Evolutionary conservation across 2,888 invertebrate species (phyloP).

Genomic region (Mesoligia furuncula): DNA sequence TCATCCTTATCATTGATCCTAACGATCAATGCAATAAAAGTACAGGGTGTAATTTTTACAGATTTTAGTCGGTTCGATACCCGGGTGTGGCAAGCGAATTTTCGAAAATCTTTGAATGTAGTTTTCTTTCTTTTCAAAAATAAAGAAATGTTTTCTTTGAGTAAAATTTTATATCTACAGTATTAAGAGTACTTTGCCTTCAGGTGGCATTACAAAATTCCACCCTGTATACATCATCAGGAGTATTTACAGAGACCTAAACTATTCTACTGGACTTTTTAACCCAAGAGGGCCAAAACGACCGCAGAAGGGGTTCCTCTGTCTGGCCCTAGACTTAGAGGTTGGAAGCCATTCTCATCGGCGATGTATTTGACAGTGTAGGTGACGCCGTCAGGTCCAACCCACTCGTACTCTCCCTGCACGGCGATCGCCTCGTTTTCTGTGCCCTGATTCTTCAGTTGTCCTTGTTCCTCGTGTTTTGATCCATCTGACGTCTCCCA

Average conservation of each 20-base stretch:
- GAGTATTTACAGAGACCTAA: slow-evolving; percentile 72
- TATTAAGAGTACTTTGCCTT: no score
- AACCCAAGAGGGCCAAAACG: slow-evolving; percentile 82
- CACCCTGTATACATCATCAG: slow-evolving; percentile 81
- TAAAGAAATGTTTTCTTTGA: no score
- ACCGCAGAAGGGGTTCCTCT: slow-evolving; percentile 82
- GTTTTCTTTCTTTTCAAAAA: no score
- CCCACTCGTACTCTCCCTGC: slow-evolving; percentile 90
- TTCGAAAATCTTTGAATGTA: no score
- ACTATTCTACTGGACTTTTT: slow-evolving; percentile 69
- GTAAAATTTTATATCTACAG: no score
- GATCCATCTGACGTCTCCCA: slow-evolving; percentile 91
- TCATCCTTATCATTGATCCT: no score
- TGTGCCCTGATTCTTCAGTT: slow-evolving; percentile 89
- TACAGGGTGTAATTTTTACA: no score
- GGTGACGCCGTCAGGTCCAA: slow-evolving; percentile 89
- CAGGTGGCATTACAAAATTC: no score
- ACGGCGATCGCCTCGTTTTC: slow-evolving; percentile 90
- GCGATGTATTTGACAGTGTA: slow-evolving; percentile 91
- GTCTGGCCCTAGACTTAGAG: slow-evolving; percentile 84
- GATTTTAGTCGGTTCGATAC: no score
- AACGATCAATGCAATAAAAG: no score
- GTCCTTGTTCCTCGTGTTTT: slow-evolving; percentile 89
- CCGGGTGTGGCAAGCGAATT: no score
- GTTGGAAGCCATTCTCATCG: slow-evolving; percentile 88